These are phyloP conservation scores for Rousettus leschenaultii DNA, from an alignment of 2,113 vertebrate genomes.

Conservation along the genomic window DNA sequence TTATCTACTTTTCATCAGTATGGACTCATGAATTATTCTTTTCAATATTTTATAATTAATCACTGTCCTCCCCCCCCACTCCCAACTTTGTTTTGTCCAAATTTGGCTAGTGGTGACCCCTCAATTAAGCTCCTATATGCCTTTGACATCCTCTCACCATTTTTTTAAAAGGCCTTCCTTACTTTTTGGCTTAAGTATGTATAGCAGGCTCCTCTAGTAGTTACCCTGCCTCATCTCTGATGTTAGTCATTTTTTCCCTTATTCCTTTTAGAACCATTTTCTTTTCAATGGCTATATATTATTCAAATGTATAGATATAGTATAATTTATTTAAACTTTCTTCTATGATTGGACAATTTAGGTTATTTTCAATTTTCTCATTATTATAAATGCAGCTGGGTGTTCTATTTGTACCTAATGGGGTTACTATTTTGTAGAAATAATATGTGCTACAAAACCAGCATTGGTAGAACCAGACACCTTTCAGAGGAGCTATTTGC, in stretches of 20 bases:
- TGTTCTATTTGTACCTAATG: not conserved
- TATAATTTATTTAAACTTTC: conserved; percentile 10
- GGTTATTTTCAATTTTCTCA: not conserved
- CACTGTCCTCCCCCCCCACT: not conserved
- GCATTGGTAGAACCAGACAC: not conserved
- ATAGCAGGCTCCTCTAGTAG: not conserved
- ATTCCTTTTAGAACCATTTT: not conserved
- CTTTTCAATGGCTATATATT: not conserved
- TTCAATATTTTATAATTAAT: conserved; percentile 3
- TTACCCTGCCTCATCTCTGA: not conserved
- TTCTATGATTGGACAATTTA: not conserved
- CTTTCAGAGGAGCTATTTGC: not conserved
- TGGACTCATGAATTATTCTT: not conserved
- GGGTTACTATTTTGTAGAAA: not conserved
- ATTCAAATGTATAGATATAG: not conserved
- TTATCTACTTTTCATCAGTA: not conserved
- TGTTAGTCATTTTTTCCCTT: not conserved
- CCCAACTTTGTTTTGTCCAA: not conserved
- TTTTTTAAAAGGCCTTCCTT: not conserved
- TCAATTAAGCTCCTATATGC: not conserved
- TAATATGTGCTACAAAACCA: not conserved
- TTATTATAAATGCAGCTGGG: not conserved
- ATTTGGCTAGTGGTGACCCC: not conserved
- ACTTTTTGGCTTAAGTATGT: not conserved
- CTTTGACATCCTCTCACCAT: not conserved